phyloP scores from a whole-genome alignment of 2,797 vertebrate genomes.

The Pristis pectinata region DNA sequence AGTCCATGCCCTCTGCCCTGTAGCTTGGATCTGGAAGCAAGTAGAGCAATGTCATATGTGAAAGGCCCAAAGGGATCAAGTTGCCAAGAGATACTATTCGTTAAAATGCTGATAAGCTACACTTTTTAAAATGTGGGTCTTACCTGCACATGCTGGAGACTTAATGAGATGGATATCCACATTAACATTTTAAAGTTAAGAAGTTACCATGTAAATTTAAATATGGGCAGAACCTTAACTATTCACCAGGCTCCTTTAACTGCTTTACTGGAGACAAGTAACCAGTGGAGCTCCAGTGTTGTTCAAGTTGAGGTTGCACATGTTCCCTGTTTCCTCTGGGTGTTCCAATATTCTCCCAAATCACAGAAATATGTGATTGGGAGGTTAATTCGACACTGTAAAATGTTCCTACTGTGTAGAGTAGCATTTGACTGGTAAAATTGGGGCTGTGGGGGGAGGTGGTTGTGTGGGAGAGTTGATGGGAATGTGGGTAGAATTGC shows the following conservation, averaged over 20 bases:
- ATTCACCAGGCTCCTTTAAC: not conserved
- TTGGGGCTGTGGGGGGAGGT: too few relatives aligned
- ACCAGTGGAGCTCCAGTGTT: too few relatives aligned
- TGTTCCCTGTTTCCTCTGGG: too few relatives aligned
- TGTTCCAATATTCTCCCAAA: too few relatives aligned
- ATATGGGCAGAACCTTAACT: not conserved
- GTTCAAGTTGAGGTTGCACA: too few relatives aligned
- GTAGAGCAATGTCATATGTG: not conserved
- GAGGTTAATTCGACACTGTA: too few relatives aligned
- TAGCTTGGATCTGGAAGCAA: not conserved
- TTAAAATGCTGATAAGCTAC: not conserved
- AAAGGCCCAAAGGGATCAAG: not conserved
- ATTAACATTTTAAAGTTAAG: not conserved
- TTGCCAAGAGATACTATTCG: not conserved
- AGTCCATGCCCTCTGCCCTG: not conserved
- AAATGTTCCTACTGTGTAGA: too few relatives aligned
- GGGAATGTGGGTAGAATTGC: too few relatives aligned
- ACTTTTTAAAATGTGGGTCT: not conserved
- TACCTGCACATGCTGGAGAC: not conserved
- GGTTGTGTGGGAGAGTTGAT: too few relatives aligned
- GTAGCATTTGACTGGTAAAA: too few relatives aligned
- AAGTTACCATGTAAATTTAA: not conserved
- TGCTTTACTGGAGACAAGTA: not conserved
- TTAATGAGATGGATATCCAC: not conserved
- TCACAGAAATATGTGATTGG: too few relatives aligned